Percentiles rank a stretch among this genome's conserved stretches.
These are phyloP conservation scores for Cyclophora punctaria DNA, from an alignment of 2,888 invertebrate species.

Conservation along the genomic window DNA sequence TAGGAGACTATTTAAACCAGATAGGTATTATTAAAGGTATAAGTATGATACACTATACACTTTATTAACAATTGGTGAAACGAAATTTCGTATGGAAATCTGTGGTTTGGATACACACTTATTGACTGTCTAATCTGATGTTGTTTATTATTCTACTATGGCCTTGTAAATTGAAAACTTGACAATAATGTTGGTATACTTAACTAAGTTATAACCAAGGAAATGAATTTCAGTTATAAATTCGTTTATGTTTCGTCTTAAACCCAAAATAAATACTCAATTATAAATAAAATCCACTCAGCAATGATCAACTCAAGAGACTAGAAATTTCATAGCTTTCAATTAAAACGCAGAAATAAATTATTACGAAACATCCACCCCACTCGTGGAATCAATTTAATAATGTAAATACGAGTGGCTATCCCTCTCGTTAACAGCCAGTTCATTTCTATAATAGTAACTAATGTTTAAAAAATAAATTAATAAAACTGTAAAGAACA, in stretches of 20 bases:
- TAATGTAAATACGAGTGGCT: constrained; percentile 55
- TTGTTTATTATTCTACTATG: too few species aligned
- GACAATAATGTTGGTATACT: too few species aligned
- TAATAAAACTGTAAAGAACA: neutral
- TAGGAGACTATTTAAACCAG: constrained; percentile 45
- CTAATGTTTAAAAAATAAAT: neutral
- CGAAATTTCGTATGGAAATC: too few species aligned
- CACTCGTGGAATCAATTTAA: constrained; percentile 65
- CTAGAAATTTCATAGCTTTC: constrained; percentile 65
- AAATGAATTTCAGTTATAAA: too few species aligned
- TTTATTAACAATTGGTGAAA: too few species aligned
- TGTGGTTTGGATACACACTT: too few species aligned
- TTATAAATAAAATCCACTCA: constrained; percentile 22
- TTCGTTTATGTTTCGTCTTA: neutral
- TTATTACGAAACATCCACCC: constrained; percentile 59
- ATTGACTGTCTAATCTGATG: too few species aligned
- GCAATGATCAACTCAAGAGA: constrained; percentile 53
- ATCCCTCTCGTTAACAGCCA: constrained; percentile 33
- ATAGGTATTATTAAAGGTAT: constrained; percentile 10
- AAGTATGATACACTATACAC: neutral
- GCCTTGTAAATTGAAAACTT: too few species aligned
- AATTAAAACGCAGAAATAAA: constrained; percentile 70
- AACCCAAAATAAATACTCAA: constrained; percentile 7
- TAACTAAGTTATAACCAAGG: too few species aligned
- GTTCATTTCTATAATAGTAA: constrained; percentile 15